Percentiles rank a stretch among this genome's conserved stretches.
Evolutionary conservation across 1,140 invertebrate species (phyloP).

Genomic region (Macrobrachium rosenbergii): DNA sequence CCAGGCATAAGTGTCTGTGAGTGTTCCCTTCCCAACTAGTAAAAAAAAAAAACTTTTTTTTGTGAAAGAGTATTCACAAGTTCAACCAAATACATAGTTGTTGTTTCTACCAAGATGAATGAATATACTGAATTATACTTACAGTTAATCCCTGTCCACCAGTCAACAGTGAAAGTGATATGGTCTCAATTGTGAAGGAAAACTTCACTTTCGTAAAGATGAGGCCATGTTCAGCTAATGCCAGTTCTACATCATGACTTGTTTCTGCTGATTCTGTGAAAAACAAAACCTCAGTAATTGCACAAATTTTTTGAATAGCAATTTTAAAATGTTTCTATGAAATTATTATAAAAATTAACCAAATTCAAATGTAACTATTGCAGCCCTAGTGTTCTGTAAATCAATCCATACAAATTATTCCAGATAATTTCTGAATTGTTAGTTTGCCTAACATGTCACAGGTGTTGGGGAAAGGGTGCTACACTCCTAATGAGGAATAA

Average conservation of each 20-base stretch:
- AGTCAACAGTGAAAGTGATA: constrained; percentile 33
- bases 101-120: no score
- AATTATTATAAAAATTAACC: neutral
- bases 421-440: neutral
- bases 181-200: constrained; percentile 46
- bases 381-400: no score
- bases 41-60: no score
- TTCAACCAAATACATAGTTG: no score
- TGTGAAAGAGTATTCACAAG: no score
- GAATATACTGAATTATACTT: constrained; percentile 3
- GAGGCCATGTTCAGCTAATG: constrained; percentile 46
- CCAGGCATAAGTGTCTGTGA: no score
- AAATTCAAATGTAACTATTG: neutral
- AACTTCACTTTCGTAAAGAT: constrained; percentile 49
- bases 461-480: no score
- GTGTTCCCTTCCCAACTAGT: no score
- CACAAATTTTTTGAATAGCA: no score
- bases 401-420: neutral
- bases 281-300: neutral
- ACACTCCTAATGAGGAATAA: no score
- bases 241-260: constrained; percentile 29
- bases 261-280: constrained; percentile 24
- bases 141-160: neutral
- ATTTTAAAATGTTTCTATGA: no score
- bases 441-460: no score